Conservation (phyloP, 2,888 invertebrate species). For the Acanthococcus lagerstroemiae region DNA sequence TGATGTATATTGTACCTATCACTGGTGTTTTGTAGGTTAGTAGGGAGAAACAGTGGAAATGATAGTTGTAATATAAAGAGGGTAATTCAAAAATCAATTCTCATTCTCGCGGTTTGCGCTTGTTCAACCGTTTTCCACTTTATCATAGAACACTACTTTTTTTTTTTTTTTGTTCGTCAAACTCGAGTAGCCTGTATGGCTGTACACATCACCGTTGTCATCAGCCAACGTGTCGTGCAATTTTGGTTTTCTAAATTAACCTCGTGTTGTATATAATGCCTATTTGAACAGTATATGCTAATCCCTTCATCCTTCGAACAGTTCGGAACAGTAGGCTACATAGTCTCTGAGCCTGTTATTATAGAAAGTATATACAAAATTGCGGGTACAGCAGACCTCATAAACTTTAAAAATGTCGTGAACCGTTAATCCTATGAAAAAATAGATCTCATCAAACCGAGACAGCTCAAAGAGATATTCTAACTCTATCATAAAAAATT, state of each 20-base stretch:
- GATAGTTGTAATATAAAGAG: constrained; percentile 24
- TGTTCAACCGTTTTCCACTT: constrained; percentile 4
- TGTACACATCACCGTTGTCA: neutral
- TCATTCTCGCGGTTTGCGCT: constrained; percentile 28
- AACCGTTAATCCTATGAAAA: too few species aligned
- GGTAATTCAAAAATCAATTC: constrained; percentile 31
- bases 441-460: too few species aligned
- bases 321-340: neutral
- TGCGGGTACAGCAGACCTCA: too few species aligned
- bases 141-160: too few species aligned
- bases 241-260: neutral
- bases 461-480: too few species aligned
- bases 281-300: neutral
- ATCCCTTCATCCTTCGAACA: neutral
- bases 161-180: neutral
- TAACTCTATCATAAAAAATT: too few species aligned
- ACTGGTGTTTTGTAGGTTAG: constrained; percentile 28
- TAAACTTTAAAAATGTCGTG: too few species aligned
- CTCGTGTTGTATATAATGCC: neutral
- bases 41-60: constrained; percentile 18
- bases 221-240: neutral
- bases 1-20: constrained; percentile 6
- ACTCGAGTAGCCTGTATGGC: neutral
- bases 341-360: too few species aligned
- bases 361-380: too few species aligned